These are phyloP conservation scores for Pangasius larnaudii DNA, from an alignment of 2,797 vertebrate genomes.

Conservation along the genomic window DNA sequence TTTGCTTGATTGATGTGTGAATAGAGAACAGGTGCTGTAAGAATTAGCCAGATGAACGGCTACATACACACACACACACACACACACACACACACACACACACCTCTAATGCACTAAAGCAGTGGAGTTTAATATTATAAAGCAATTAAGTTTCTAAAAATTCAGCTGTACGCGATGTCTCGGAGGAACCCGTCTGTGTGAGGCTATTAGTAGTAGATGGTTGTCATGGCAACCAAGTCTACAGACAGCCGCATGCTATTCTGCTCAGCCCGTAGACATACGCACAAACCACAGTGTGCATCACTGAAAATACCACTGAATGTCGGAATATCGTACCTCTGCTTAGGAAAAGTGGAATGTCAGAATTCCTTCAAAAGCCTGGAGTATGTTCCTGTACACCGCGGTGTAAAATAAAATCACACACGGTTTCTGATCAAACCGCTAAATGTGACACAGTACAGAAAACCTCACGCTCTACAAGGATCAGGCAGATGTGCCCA, in stretches of 20 bases:
- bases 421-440: not conserved
- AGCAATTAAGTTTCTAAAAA: slow-evolving; percentile 25
- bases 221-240: slow-evolving; percentile 1
- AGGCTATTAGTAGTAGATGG: slow-evolving; percentile 8
- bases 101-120: not conserved
- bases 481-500: not conserved
- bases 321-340: not conserved
- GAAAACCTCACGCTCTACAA: not conserved
- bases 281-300: not conserved
- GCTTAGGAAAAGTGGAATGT: not conserved
- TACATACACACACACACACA: not conserved
- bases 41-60: not conserved
- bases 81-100: slow-evolving; percentile 4
- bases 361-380: not conserved
- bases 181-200: slow-evolving; percentile 1
- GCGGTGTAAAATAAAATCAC: too few relatives aligned
- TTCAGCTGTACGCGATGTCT: not conserved
- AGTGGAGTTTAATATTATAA: slow-evolving; percentile 7
- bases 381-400: not conserved
- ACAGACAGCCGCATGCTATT: not conserved
- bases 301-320: not conserved
- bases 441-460: not conserved
- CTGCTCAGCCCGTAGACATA: not conserved
- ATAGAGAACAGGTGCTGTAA: not conserved
- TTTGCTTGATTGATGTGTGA: slow-evolving; percentile 1